Evolutionary conservation across 2,113 vertebrate species (phyloP).

Genomic region (Forbesichthys agassizii): DNA sequence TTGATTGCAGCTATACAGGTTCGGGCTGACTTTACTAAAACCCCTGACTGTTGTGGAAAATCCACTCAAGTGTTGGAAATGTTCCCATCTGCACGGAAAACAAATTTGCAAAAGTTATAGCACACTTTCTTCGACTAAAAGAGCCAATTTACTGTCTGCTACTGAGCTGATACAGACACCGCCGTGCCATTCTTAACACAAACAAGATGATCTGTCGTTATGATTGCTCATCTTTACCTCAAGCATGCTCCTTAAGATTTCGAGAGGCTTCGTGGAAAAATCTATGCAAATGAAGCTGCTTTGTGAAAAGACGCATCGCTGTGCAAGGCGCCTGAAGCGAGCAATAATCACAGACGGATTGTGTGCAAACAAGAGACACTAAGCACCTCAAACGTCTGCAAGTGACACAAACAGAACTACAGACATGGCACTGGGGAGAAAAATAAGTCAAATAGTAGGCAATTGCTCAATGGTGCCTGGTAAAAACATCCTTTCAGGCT

Average conservation of each 20-base stretch:
- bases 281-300: slow-evolving; percentile 69
- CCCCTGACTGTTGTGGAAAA: slow-evolving; percentile 32
- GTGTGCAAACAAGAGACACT: slow-evolving; percentile 78
- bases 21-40: slow-evolving; percentile 40
- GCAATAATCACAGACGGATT: slow-evolving; percentile 74
- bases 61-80: slow-evolving; percentile 31
- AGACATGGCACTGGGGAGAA: slow-evolving; percentile 19
- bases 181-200: slow-evolving; percentile 37
- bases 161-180: slow-evolving; percentile 32
- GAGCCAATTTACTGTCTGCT: slow-evolving; percentile 40
- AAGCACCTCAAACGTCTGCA: slow-evolving; percentile 62
- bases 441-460: slow-evolving; percentile 38
- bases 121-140: slow-evolving; percentile 25
- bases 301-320: slow-evolving; percentile 53
- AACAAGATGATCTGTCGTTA: slow-evolving; percentile 46
- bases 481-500: slow-evolving; percentile 27
- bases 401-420: slow-evolving; percentile 35
- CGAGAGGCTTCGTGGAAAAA: slow-evolving; percentile 52
- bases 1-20: slow-evolving; percentile 39
- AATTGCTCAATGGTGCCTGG: slow-evolving; percentile 46
- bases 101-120: slow-evolving; percentile 37
- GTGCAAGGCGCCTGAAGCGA: slow-evolving; percentile 46
- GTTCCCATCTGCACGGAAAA: slow-evolving; percentile 19
- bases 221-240: slow-evolving; percentile 63
- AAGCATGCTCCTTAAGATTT: slow-evolving; percentile 49